Evolutionary conservation across 1,140 invertebrate species (phyloP).

Genomic region (Carcinoscorpius rotundicauda): DNA sequence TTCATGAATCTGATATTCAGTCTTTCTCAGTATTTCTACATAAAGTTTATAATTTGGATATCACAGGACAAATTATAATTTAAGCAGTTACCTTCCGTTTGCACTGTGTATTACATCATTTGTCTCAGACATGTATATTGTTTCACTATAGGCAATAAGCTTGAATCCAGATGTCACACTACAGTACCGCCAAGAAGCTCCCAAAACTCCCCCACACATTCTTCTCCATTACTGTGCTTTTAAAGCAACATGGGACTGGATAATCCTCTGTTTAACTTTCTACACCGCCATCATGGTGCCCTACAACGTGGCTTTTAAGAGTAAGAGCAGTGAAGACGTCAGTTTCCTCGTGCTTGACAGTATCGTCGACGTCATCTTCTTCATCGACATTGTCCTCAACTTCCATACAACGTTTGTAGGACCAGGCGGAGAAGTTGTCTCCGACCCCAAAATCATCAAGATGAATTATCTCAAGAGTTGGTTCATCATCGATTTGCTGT

Average conservation of each 20-base stretch:
- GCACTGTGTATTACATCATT: too few species aligned
- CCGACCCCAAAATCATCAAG: conserved; percentile 90
- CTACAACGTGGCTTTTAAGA: conserved; percentile 99
- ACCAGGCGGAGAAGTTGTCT: conserved; percentile 95
- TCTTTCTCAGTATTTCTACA: too few species aligned
- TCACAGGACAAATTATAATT: too few species aligned
- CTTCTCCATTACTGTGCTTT: conserved; percentile 96
- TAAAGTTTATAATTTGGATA: too few species aligned
- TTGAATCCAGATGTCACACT: conserved; percentile 94
- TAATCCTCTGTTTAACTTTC: conserved; percentile 98
- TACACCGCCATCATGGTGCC: conserved; percentile 99
- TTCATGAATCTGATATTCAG: too few species aligned
- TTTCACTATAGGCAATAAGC: conserved; percentile 76
- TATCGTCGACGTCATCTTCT: conserved; percentile 99
- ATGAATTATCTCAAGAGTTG: conserved; percentile 99
- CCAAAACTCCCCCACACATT: conserved; percentile 97
- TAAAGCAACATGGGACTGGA: conserved; percentile 98
- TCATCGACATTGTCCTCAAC: conserved; percentile 99
- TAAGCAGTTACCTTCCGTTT: too few species aligned
- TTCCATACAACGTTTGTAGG: conserved; percentile 99
- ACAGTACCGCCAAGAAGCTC: conserved; percentile 98
- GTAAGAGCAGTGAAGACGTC: conserved; percentile 98
- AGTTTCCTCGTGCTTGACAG: conserved; percentile 92
- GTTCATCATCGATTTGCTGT: conserved; percentile 98
- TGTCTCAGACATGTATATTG: neutral